These are phyloP conservation scores for Phoronis australis DNA, from an alignment of 2,888 invertebrate species.

Conservation along the genomic window DNA sequence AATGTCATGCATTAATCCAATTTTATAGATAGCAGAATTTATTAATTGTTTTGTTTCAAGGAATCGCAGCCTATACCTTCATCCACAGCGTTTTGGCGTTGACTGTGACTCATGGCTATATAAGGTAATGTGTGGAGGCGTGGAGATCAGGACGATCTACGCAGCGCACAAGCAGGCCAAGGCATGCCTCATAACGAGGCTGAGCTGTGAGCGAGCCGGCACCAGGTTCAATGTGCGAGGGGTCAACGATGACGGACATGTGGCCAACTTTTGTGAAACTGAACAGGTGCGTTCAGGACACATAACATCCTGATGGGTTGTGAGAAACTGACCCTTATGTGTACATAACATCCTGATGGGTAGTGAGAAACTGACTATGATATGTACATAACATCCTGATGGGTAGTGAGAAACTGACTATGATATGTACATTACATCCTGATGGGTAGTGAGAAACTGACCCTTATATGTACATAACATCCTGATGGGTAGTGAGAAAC, in stretches of 20 bases:
- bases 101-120: conserved; percentile 87
- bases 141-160: conserved; percentile 95
- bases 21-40: too few species aligned
- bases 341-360: too few species aligned
- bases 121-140: conserved; percentile 93
- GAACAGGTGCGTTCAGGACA: conserved; percentile 88
- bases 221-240: conserved; percentile 97
- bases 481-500: too few species aligned
- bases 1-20: too few species aligned
- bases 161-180: conserved; percentile 86
- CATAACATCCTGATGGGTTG: too few species aligned
- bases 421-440: too few species aligned
- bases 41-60: conserved; percentile 54
- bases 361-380: too few species aligned
- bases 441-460: too few species aligned
- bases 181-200: conserved; percentile 89
- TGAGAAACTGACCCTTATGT: too few species aligned
- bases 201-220: conserved; percentile 96
- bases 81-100: conserved; percentile 84
- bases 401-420: too few species aligned
- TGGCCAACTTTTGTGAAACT: conserved; percentile 99
- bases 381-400: too few species aligned
- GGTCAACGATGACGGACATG: conserved; percentile 98
- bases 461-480: too few species aligned
- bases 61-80: conserved; percentile 92